A percentile compares a stretch with the other conserved stretches of the same genome.
These are phyloP conservation scores for Macaria notata DNA, from an alignment of 2,888 invertebrate species.

Conservation along the genomic window DNA sequence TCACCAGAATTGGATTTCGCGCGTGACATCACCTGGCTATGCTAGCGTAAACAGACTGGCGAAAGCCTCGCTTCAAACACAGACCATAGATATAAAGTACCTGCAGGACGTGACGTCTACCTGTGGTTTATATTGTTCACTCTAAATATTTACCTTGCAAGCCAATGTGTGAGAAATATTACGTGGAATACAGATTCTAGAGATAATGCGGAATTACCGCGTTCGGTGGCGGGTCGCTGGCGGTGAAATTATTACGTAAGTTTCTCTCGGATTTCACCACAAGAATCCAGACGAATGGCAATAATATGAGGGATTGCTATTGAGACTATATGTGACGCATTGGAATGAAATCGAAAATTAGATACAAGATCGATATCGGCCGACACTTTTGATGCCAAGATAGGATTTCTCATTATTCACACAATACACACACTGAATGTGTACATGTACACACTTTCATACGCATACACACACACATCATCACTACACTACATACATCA, in stretches of 20 bases:
- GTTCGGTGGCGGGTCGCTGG: constrained; percentile 38
- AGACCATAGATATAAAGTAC: constrained; percentile 6
- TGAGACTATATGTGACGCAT: neutral
- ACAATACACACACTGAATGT: no score
- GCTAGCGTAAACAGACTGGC: constrained; percentile 55
- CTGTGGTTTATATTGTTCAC: constrained; percentile 27
- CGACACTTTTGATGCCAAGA: no score
- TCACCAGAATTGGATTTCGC: constrained; percentile 73
- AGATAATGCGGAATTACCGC: constrained; percentile 39
- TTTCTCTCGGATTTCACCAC: constrained; percentile 39
- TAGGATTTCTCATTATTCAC: no score
- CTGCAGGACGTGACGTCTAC: constrained; percentile 26
- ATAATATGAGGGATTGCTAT: neutral
- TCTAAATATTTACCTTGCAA: constrained; percentile 45
- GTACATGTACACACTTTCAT: no score
- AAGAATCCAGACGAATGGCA: constrained; percentile 13
- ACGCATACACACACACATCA: no score
- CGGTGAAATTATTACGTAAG: constrained; percentile 41
- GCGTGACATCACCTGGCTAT: constrained; percentile 71
- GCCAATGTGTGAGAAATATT: constrained; percentile 43
- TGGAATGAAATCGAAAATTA: no score
- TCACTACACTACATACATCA: no score
- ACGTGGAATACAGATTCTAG: constrained; percentile 45
- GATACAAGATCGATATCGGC: no score
- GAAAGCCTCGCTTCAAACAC: constrained; percentile 20